These are phyloP conservation scores for Loriculus beryllinus DNA, from an alignment of 2,797 vertebrate genomes.

Conservation along the genomic window DNA sequence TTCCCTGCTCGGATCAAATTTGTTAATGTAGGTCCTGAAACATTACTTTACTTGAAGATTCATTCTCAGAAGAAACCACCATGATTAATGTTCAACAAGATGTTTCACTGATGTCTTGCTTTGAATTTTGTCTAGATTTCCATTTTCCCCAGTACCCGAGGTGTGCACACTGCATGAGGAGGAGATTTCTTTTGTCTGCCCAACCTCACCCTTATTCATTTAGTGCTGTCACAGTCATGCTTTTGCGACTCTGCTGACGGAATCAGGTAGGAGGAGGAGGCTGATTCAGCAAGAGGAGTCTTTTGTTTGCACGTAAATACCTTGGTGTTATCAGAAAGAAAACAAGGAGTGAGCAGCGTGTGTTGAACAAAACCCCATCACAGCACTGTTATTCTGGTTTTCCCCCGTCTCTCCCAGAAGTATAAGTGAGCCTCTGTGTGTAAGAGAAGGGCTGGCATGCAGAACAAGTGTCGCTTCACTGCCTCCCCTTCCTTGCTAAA, in stretches of 20 bases:
- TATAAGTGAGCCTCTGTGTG: not conserved
- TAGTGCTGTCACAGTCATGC: not conserved
- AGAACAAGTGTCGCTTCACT: not conserved
- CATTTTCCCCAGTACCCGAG: not conserved
- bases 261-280: constrained; percentile 48
- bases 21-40: not conserved
- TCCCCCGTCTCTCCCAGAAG: not conserved
- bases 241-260: constrained; percentile 48
- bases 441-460: not conserved
- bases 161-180: not conserved
- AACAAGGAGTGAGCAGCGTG: not conserved
- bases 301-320: constrained; percentile 36
- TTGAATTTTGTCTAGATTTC: not conserved
- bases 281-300: constrained; percentile 19
- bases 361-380: not conserved
- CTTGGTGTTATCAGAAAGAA: constrained; percentile 33
- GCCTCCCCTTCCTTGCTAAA: not conserved
- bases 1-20: not conserved
- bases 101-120: not conserved
- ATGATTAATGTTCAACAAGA: not conserved
- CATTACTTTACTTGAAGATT: not conserved
- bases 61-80: not conserved
- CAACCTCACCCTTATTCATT: constrained; percentile 8
- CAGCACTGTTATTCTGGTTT: not conserved
- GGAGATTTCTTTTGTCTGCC: not conserved